Evolutionary conservation across 2,888 invertebrate genomes (phyloP), one percentile per base, ranked within the genome.

Genomic region (Thyatira batis): DNA sequence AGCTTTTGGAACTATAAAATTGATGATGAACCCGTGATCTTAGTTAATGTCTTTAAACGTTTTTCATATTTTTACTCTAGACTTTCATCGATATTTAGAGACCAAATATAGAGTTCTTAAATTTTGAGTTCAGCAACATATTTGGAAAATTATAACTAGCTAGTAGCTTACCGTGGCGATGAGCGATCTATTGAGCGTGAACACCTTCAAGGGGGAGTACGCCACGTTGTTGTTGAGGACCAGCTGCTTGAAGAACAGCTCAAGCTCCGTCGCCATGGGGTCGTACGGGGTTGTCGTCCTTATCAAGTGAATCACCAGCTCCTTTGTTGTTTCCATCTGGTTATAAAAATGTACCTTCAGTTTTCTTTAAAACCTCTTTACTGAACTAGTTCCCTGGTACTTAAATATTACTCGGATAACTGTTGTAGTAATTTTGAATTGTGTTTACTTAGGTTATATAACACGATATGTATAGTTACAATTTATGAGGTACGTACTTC

Each of bases 121-220:
- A n/a, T n/a, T n/a, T n/a, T n/a, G n/a, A n/a, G n/a, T n/a, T n/a
- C 58, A 46, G 63, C 54, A 10, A n/a, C 63, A 66, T 0, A 60
- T 59, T 20, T 63, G 58, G 5, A 66, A 54, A 43, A 57, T 10
- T 51, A 66, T 56, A 45, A 59, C 6, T 1, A 62, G 45, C 23
- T 60, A 51, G 1, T 44, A 20, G 11, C 11, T 76, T 76, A 91
- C 92, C 67, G 88, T 82, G 27, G 86, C 83, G 9, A 91, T 76
- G 9, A 92, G 71, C 2, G 84, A 71, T 64, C 92, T 74, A 51
- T 86, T 84, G 39, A 92, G 61, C 0, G 76, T 81, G 57, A 87
- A 89, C 28, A 92, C 79, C 20, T 89, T 88, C 45, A 89, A 78
- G 0, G 89, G 90, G 0, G 85, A 79, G 57, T 89, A 92, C n/a